phyloP scores from a whole-genome alignment of 2,888 invertebrate species.

The Nephrocerus scutellatus region DNA sequence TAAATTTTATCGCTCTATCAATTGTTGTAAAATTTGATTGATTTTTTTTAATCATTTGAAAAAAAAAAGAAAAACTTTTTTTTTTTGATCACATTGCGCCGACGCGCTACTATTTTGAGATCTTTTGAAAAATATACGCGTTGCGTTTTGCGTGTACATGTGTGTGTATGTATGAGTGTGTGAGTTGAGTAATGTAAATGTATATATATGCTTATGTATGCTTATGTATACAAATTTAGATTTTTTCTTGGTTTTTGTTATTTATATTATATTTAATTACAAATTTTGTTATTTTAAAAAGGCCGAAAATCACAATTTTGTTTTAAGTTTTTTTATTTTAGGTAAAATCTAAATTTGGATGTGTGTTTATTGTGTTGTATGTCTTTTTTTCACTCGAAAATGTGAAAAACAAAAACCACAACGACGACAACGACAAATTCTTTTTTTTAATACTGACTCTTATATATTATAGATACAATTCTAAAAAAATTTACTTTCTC shows the following conservation, averaged over 20 bases:
- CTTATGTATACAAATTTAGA: no score
- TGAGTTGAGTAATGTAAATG: no score
- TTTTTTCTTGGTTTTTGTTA: no score
- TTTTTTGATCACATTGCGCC: no score
- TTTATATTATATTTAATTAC: constrained; percentile 26
- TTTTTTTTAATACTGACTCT: constrained; percentile 26
- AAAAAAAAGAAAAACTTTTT: no score
- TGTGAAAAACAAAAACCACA: constrained; percentile 32
- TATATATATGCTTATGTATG: no score
- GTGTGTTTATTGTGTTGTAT: constrained; percentile 1
- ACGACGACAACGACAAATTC: constrained; percentile 33
- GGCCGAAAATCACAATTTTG: constrained; percentile 45
- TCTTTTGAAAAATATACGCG: no score
- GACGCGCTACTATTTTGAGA: no score
- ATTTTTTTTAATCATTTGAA: no score
- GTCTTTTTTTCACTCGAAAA: no score
- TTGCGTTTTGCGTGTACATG: no score
- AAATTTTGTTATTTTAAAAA: constrained; percentile 39
- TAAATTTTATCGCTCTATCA: constrained; percentile 14
- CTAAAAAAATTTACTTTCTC: constrained; percentile 12
- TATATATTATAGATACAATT: constrained; percentile 10
- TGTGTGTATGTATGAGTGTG: no score
- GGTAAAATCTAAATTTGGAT: constrained; percentile 16
- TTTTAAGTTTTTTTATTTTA: constrained; percentile 24
- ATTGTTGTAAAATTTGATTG: constrained; percentile 18